A percentile compares a stretch with the other conserved stretches of the same genome.
These are phyloP conservation scores for Hydropsyche tenuis DNA, from an alignment of 1,140 invertebrate species.

Conservation along the genomic window DNA sequence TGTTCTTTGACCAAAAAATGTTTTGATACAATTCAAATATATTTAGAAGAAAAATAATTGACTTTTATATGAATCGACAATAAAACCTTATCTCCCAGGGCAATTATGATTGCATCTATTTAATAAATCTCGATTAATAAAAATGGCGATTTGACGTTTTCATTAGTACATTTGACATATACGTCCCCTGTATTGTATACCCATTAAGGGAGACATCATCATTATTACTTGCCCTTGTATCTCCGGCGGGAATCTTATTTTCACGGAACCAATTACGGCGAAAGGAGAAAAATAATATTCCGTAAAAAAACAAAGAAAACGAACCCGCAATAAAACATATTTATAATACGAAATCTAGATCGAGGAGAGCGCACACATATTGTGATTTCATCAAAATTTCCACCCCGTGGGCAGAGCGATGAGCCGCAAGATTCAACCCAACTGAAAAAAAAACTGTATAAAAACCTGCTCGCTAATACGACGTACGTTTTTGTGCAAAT, in stretches of 20 bases:
- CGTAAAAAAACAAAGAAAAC: not conserved
- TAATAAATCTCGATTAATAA: no score
- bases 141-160: no score
- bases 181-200: not conserved
- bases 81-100: no score
- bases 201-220: not conserved
- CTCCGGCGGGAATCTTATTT: conserved; percentile 7
- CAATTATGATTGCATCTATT: no score
- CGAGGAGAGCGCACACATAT: conserved; percentile 1
- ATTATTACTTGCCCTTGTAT: conserved; percentile 8
- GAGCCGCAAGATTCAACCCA: not conserved
- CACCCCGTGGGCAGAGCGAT: conserved; percentile 22
- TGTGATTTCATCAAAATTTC: conserved; percentile 40
- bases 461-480: conserved; percentile 1
- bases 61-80: no score
- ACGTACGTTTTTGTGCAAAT: conserved; percentile 31
- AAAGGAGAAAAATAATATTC: not conserved
- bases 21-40: no score
- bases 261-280: conserved; percentile 18
- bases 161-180: not conserved
- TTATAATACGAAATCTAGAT: not conserved
- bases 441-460: not conserved
- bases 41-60: no score
- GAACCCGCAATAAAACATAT: not conserved
- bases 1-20: no score